Evolutionary conservation across 2,888 invertebrate species (phyloP), one percentile per base, ranked within the genome.

Genomic region (Sarcophaga carnaria): DNA sequence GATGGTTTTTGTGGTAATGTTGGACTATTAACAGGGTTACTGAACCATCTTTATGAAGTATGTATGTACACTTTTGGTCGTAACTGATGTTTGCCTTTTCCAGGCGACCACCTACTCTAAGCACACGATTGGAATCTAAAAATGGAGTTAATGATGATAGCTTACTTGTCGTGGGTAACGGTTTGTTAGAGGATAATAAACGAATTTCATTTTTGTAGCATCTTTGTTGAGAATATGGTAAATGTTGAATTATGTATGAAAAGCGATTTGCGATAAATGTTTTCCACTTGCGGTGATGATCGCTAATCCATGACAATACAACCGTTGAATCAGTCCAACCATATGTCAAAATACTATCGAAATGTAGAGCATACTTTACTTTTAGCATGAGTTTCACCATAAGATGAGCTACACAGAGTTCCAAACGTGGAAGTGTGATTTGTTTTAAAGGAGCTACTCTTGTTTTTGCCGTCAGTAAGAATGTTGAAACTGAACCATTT

Each of bases 91-190:
- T 45, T 17, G 88, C 85, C 17, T 89, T 89, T 14, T 82, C 54
- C 3, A 88, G 49, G 59, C 89, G 86, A 10, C 86, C 85, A 37
- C 89, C 88, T 10, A 88, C 88, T 60, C 87, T 83, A 2, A 89
- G 60, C 0, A 88, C 25, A 5, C 85, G 80, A 22, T 79, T 25
- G 6, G 70, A 22, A 25, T 88, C 88, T n/a, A 88, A 66, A 71
- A 89, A 89, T 25, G 88, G 88, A n/a, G 64, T 62, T 45, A 89
- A 54, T 12, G 63, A 2, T n/a, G 72, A 11, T 22, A 87, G 81
- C 25, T 88, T 88, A 37, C 86, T 78, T 64, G 63, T 86, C 0
- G n/a, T 11, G n/a, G 85, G 45, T 45, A 89, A 49, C n/a, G 80
- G 47, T 54, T 81, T 79, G 2, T 49, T 17, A 3, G 45, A 62